Evolutionary conservation across 2,113 vertebrate species (phyloP).

Genomic region (Caranx ignobilis): DNA sequence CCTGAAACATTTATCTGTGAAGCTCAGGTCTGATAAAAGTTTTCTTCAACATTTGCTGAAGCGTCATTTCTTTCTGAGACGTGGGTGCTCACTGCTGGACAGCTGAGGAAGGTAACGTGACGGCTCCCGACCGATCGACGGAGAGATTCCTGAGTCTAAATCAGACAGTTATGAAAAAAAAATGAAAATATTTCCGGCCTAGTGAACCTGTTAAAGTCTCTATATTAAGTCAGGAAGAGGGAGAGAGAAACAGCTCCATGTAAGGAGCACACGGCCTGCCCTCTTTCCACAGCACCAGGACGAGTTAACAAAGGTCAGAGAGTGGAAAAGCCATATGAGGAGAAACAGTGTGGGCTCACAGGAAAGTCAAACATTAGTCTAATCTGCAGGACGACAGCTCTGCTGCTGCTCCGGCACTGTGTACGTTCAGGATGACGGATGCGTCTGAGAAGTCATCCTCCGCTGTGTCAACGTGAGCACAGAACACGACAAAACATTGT

Average conservation of each 20-base stretch:
- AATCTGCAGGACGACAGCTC: conserved; percentile 6
- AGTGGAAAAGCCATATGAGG: conserved; percentile 51
- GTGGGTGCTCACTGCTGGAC: conserved; percentile 37
- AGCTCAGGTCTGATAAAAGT: not conserved
- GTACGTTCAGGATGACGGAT: not conserved
- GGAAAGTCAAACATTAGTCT: conserved; percentile 42
- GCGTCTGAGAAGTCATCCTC: too few species aligned
- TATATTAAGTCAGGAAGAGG: conserved; percentile 6
- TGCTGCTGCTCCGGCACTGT: conserved; percentile 8
- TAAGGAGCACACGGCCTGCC: conserved; percentile 60
- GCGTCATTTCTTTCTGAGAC: conserved; percentile 2
- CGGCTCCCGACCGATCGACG: not conserved
- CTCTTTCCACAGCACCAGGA: conserved; percentile 22
- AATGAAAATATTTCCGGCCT: not conserved
- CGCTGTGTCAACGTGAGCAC: not conserved
- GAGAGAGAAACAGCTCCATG: conserved; percentile 56
- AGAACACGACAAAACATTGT: conserved; percentile 46
- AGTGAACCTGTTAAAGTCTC: conserved; percentile 24
- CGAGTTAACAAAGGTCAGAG: conserved; percentile 53
- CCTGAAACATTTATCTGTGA: not conserved
- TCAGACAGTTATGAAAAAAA: not conserved
- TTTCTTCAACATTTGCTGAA: not conserved
- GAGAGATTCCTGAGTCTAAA: not conserved
- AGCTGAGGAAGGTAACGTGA: conserved; percentile 36
- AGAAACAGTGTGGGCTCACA: conserved; percentile 32